These are phyloP conservation scores for Euzophera pinguis DNA, from an alignment of 2,888 invertebrate genomes.

Conservation along the genomic window DNA sequence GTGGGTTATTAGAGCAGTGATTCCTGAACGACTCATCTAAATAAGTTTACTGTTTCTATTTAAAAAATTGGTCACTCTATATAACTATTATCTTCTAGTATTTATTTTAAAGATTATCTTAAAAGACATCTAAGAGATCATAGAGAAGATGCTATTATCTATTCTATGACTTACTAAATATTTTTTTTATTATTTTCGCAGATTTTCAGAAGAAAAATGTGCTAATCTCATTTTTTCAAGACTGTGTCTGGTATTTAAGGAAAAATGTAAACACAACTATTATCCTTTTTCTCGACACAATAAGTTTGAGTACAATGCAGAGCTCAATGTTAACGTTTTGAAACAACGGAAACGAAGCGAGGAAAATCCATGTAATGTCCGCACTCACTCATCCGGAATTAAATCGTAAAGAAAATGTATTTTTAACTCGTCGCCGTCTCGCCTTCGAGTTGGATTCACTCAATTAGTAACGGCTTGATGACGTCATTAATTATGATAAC, in stretches of 20 bases:
- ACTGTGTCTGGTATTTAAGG: neutral
- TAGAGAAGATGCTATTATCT: no score
- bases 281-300: constrained; percentile 1
- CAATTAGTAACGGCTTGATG: constrained; percentile 57
- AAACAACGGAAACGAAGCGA: constrained; percentile 14
- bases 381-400: constrained; percentile 12
- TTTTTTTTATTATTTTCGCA: no score
- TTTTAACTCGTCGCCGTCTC: constrained; percentile 49
- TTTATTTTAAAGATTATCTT: no score
- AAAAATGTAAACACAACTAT: neutral
- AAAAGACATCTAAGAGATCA: no score
- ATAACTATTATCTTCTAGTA: no score
- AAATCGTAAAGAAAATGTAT: constrained; percentile 7
- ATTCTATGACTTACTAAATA: no score
- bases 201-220: neutral
- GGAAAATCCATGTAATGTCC: constrained; percentile 12
- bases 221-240: neutral
- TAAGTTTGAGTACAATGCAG: constrained; percentile 12
- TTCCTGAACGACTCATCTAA: neutral
- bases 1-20: neutral
- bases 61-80: no score
- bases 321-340: constrained; percentile 10
- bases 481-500: constrained; percentile 39
- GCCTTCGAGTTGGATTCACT: constrained; percentile 55
- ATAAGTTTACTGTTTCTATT: neutral